phyloP scores from a whole-genome alignment of 2,888 invertebrate species.

The Cephonodes hylas region DNA sequence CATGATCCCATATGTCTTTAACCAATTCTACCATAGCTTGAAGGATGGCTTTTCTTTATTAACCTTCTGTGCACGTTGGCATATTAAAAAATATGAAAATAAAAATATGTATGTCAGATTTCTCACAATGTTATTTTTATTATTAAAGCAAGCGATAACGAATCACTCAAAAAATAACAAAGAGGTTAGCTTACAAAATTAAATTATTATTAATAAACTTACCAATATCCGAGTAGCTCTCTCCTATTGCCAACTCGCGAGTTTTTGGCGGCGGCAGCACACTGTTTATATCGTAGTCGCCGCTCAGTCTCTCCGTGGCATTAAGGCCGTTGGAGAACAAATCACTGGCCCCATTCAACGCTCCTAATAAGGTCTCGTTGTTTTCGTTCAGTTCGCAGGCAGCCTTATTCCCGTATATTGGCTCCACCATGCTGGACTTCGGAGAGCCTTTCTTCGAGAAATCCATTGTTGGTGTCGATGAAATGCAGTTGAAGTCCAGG shows the following conservation, averaged over 20 bases:
- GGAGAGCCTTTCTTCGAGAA: constrained; percentile 72
- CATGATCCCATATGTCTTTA: too few species aligned
- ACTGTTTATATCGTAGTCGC: constrained; percentile 74
- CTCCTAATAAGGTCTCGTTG: constrained; percentile 60
- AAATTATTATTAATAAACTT: constrained; percentile 40
- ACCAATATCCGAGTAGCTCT: constrained; percentile 79
- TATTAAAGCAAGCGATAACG: too few species aligned
- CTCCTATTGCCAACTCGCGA: constrained; percentile 76
- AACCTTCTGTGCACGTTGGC: too few species aligned
- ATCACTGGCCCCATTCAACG: constrained; percentile 67
- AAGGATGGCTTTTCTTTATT: too few species aligned
- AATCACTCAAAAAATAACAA: too few species aligned
- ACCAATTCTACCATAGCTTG: too few species aligned
- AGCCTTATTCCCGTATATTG: constrained; percentile 75
- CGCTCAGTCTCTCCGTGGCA: constrained; percentile 64
- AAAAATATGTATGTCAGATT: too few species aligned
- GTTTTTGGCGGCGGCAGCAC: constrained; percentile 76
- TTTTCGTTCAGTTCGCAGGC: constrained; percentile 70
- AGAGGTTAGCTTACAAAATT: too few species aligned
- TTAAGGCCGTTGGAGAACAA: constrained; percentile 70
- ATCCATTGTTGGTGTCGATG: constrained; percentile 72
- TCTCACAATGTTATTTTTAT: too few species aligned
- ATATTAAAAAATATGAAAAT: too few species aligned
- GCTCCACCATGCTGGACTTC: constrained; percentile 66
- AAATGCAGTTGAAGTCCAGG: constrained; percentile 74